Percentiles rank a stretch among this genome's conserved stretches.
phyloP scores from a whole-genome alignment of 2,113 vertebrate genomes.

The Saimiri boliviensis region DNA sequence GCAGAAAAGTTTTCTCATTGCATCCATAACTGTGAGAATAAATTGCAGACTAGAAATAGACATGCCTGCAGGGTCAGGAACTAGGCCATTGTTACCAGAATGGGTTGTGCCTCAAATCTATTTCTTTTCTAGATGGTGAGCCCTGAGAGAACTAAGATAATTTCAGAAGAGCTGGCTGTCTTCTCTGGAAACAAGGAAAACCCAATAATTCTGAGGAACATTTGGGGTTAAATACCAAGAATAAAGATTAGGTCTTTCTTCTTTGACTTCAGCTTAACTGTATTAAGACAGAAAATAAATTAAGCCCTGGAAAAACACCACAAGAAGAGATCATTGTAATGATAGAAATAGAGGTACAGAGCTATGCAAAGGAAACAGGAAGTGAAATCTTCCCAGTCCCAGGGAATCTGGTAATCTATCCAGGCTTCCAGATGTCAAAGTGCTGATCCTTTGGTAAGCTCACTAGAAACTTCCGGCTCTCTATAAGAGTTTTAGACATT shows the following conservation, averaged over 20 bases:
- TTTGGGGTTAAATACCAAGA: slow-evolving; percentile 12
- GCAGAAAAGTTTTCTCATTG: slow-evolving; percentile 29
- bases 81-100: background rate
- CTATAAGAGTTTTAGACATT: background rate
- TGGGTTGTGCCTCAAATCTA: background rate
- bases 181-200: slow-evolving; percentile 47
- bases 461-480: background rate
- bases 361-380: slow-evolving; percentile 25
- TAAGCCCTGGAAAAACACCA: slow-evolving; percentile 14
- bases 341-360: background rate
- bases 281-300: slow-evolving; percentile 1
- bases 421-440: background rate
- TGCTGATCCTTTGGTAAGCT: background rate
- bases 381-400: background rate
- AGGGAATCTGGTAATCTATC: background rate
- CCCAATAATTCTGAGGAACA: background rate
- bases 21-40: background rate
- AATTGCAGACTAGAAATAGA: background rate
- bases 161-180: slow-evolving; percentile 29
- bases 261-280: slow-evolving; percentile 11
- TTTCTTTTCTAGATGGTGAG: background rate
- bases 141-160: background rate
- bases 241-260: background rate
- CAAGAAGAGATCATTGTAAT: background rate
- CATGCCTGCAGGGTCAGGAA: background rate